Percentiles rank a stretch among this genome's conserved stretches.
These are phyloP conservation scores for Anthopleura xanthogrammica DNA, from an alignment of 92 coral and sea anemone species.

Conservation along the genomic window DNA sequence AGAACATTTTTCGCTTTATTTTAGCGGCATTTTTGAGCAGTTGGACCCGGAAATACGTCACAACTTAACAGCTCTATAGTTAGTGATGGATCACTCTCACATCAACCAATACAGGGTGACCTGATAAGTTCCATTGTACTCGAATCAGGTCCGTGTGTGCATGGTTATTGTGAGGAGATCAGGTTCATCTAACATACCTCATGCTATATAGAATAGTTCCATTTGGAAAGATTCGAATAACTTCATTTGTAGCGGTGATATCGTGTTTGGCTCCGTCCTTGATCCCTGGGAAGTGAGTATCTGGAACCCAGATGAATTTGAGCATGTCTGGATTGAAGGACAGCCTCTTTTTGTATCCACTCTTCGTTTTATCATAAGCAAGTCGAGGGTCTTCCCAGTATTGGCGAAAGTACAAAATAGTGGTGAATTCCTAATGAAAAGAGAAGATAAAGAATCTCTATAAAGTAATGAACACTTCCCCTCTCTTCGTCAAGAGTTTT, in stretches of 20 bases:
- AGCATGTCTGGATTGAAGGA: conserved; percentile 88
- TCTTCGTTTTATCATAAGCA: conserved; percentile 22
- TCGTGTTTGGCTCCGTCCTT: conserved; percentile 73
- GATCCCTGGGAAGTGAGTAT: conserved; percentile 85
- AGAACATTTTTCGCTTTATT: too few relatives aligned
- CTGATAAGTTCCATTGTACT: too few relatives aligned
- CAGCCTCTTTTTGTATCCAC: conserved; percentile 66
- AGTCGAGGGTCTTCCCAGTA: conserved; percentile 85
- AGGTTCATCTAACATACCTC: conserved; percentile 43
- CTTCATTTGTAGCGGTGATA: conserved; percentile 76
- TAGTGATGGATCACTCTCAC: too few relatives aligned
- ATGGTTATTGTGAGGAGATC: too few relatives aligned
- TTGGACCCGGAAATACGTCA: too few relatives aligned
- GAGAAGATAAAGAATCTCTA: too few relatives aligned
- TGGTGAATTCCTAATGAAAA: conserved; percentile 69
- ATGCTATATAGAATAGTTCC: conserved; percentile 83
- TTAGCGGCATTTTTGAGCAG: too few relatives aligned
- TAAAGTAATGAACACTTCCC: too few relatives aligned
- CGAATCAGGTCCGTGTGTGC: too few relatives aligned
- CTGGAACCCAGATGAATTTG: conserved; percentile 84
- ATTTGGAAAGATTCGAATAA: conserved; percentile 73
- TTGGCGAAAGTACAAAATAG: conserved; percentile 89
- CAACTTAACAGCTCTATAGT: too few relatives aligned
- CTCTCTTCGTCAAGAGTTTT: too few relatives aligned
- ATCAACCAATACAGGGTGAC: too few relatives aligned